These are phyloP conservation scores for Aulostomus chinensis DNA, from an alignment of 2,797 vertebrate genomes.

Conservation along the genomic window DNA sequence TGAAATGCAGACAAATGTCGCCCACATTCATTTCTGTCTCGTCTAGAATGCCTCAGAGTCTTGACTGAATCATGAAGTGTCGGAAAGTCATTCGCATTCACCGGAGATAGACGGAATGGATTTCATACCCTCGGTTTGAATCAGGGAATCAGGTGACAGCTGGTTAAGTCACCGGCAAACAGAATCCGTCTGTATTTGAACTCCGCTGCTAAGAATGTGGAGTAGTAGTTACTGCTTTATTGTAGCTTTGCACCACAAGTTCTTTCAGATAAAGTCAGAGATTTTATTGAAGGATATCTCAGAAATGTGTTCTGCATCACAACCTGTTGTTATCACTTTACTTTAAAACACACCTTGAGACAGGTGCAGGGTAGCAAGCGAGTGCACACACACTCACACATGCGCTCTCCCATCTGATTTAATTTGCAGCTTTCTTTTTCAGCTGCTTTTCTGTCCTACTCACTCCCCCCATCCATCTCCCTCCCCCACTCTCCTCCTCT, in stretches of 20 bases:
- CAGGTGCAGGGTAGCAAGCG: constrained; percentile 33
- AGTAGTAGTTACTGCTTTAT: not conserved
- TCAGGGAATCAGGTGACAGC: constrained; percentile 9
- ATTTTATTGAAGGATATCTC: not conserved
- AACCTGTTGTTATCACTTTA: not conserved
- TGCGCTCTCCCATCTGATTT: no score
- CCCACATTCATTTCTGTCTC: constrained; percentile 26
- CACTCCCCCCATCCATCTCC: constrained; percentile 40
- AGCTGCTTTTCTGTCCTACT: constrained; percentile 28
- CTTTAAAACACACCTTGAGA: constrained; percentile 16
- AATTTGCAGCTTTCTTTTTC: constrained; percentile 43
- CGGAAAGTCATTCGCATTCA: constrained; percentile 17
- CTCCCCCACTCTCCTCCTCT: constrained; percentile 33
- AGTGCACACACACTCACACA: no score
- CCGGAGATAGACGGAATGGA: constrained; percentile 41
- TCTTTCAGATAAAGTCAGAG: not conserved
- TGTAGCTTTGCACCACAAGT: not conserved
- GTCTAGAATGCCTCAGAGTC: constrained; percentile 11
- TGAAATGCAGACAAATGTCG: constrained; percentile 33
- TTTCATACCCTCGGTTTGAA: constrained; percentile 10
- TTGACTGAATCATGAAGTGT: constrained; percentile 18
- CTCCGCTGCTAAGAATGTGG: not conserved
- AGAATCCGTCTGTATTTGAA: not conserved
- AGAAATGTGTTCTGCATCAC: not conserved
- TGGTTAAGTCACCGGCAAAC: not conserved